Evolutionary conservation across 2,113 vertebrate genomes (phyloP), one percentile per base, ranked within the genome.

Genomic region (Gymnorhina tibicen): DNA sequence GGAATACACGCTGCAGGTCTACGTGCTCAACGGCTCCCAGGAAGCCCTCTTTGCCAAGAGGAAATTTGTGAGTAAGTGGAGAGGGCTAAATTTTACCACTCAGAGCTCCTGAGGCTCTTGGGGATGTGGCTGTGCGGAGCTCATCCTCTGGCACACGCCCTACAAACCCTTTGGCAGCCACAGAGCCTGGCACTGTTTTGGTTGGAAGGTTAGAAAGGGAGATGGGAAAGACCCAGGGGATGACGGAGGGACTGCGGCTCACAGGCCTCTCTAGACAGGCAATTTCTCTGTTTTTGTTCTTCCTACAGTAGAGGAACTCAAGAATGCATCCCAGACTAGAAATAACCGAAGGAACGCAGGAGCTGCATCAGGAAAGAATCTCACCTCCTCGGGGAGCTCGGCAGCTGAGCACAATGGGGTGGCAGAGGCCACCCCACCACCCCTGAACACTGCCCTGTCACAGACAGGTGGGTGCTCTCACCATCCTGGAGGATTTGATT

Each of bases 31-130:
- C 0, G 98, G 98, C 59, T 99, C 98, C 3, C 97, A 98, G 35
- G 98, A 98, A 91, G 97, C 97, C 42, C 97, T 99, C 62, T 98
- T 99, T 11, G 99, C 98, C 44, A 99, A 98, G 82, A 98, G 98
- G 93, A 98, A 98, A 95, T 99, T 99, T 93, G 98, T 99, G 82
- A 99, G 99, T 99, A 98, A 99, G 99, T 98, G 84, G 16, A 33
- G 30, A 4, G 49, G 5, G 17, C 27, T n/a, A 0, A 6, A 11
- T 76, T 69, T 87, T 13, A 24, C 46, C 4, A 0, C 18, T 21
- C 10, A 19, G 47, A 39, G 35, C 16, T 47, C 16, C 47, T 30
- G 23, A 79, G 42, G 55, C 23, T 50, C 39, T n/a, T 56, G 64
- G 32, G 70, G 44, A 30, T 37, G 72, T n/a, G 75, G 27, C 12